phyloP scores from a whole-genome alignment of 2,888 invertebrate genomes.

The Philereme transversata region DNA sequence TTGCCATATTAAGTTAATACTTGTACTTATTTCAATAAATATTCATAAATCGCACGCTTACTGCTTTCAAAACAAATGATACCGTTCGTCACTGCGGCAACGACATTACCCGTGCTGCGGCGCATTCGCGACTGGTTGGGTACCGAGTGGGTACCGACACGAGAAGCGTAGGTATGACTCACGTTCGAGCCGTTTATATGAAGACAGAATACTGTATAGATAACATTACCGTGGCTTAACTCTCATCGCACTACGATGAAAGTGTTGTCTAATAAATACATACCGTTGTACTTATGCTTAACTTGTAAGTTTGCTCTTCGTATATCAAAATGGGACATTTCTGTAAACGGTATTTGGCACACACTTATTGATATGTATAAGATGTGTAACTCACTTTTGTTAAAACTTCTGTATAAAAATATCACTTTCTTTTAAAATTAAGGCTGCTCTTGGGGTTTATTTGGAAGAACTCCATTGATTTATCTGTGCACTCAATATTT shows the following conservation, averaged over 20 bases:
- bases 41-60: too few species aligned
- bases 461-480: conserved; percentile 44
- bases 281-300: conserved; percentile 40
- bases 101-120: too few species aligned
- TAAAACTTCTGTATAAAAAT: conserved; percentile 53
- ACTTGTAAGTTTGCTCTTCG: conserved; percentile 32
- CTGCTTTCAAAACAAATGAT: too few species aligned
- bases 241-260: conserved; percentile 30
- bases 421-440: conserved; percentile 38
- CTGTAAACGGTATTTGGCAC: conserved; percentile 67
- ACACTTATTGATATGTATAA: conserved; percentile 67
- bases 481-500: conserved; percentile 39
- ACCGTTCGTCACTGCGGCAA: too few species aligned
- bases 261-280: conserved; percentile 37
- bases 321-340: conserved; percentile 62
- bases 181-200: too few species aligned
- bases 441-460: conserved; percentile 35
- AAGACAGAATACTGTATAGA: too few species aligned
- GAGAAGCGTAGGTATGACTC: too few species aligned
- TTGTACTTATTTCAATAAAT: too few species aligned
- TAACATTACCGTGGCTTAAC: too few species aligned
- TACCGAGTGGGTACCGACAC: too few species aligned
- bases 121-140: too few species aligned
- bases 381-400: conserved; percentile 42
- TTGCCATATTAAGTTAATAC: too few species aligned